Conservation (phyloP, 2,113 vertebrate genomes). For the Lepus americanus region DNA sequence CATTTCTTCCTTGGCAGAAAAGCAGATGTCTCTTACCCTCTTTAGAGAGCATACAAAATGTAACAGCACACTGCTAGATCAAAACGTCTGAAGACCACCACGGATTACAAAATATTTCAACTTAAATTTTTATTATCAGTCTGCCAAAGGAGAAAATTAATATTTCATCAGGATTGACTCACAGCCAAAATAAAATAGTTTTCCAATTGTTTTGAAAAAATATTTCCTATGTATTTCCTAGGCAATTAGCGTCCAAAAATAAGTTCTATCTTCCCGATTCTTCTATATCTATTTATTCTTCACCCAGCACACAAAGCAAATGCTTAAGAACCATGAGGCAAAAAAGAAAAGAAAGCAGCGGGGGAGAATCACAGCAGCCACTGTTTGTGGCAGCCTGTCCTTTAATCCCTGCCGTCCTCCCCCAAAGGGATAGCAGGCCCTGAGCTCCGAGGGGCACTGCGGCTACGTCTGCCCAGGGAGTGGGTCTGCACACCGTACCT, state of each 20-base stretch:
- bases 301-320: background rate
- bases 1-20: background rate
- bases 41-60: background rate
- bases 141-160: background rate
- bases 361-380: background rate
- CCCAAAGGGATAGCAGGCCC: background rate
- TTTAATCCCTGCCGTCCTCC: background rate
- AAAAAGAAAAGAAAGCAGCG: background rate
- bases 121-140: background rate
- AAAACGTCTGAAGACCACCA: constrained; percentile 5
- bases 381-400: background rate
- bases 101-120: background rate
- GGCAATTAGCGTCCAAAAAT: background rate
- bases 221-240: background rate
- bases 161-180: constrained; percentile 12
- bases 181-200: background rate
- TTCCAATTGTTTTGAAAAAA: constrained; percentile 24
- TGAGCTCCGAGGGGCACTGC: background rate
- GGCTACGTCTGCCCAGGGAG: background rate
- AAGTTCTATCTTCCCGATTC: background rate
- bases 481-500: background rate
- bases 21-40: background rate
- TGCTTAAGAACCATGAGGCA: too few species aligned
- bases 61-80: background rate
- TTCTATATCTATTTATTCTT: background rate